A percentile compares a stretch with the other conserved stretches of the same genome.
phyloP scores from a whole-genome alignment of 2,888 invertebrate species.

The Aphidoletes aphidimyza region DNA sequence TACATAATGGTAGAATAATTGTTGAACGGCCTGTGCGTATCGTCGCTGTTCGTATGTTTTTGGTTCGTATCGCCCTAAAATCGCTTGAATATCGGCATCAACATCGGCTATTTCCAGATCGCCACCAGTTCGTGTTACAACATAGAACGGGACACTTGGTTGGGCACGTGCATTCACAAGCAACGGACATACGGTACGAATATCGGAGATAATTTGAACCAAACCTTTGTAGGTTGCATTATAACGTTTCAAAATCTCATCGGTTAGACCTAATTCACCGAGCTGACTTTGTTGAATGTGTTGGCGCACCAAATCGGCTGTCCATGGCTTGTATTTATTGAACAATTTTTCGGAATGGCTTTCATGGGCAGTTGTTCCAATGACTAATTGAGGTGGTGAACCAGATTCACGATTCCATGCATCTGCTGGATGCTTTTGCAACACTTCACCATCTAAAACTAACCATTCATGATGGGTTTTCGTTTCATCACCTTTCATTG shows the following conservation, averaged over 20 bases:
- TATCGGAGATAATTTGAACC: slow-evolving; percentile 79
- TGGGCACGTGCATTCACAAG: slow-evolving; percentile 74
- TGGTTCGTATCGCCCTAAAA: slow-evolving; percentile 80
- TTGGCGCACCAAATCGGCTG: slow-evolving; percentile 72
- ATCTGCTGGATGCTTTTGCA: slow-evolving; percentile 75
- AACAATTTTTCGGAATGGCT: slow-evolving; percentile 73
- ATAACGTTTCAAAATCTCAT: slow-evolving; percentile 74
- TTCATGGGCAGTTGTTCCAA: slow-evolving; percentile 81
- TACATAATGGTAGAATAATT: slow-evolving; percentile 83
- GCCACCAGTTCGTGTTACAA: slow-evolving; percentile 75
- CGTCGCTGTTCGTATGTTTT: slow-evolving; percentile 78
- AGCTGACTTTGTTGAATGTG: slow-evolving; percentile 71
- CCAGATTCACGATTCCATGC: slow-evolving; percentile 68
- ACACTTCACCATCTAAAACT: slow-evolving; percentile 76
- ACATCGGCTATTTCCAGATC: slow-evolving; percentile 67
- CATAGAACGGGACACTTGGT: slow-evolving; percentile 76
- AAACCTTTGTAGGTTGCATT: slow-evolving; percentile 76
- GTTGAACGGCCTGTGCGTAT: slow-evolving; percentile 82
- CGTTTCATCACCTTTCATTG: slow-evolving; percentile 69
- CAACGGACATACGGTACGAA: slow-evolving; percentile 83
- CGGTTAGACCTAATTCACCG: slow-evolving; percentile 72
- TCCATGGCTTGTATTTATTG: slow-evolving; percentile 74
- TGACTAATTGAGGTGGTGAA: slow-evolving; percentile 69
- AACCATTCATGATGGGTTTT: slow-evolving; percentile 78
- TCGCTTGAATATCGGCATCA: slow-evolving; percentile 80